These are phyloP conservation scores for Rallus limicola DNA, from an alignment of 2,113 vertebrate species.

Conservation along the genomic window DNA sequence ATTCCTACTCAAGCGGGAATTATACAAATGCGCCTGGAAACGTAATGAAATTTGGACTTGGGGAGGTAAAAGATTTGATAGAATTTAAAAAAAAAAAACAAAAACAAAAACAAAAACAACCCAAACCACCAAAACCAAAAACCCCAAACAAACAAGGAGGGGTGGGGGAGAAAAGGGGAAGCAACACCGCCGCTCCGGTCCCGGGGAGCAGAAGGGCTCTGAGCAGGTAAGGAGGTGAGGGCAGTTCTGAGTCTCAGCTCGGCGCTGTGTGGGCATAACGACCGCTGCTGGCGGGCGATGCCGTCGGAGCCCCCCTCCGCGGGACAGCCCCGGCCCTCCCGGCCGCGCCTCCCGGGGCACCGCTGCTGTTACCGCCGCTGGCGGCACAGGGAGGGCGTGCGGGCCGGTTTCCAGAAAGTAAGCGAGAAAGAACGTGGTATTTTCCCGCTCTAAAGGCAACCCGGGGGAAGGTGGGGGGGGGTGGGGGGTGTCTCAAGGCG, in stretches of 20 bases:
- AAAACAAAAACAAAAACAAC: too few species aligned
- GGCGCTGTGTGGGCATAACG: neutral
- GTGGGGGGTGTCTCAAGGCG: neutral
- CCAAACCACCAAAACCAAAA: too few species aligned
- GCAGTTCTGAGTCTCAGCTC: neutral
- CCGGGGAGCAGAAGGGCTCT: slow-evolving; percentile 39
- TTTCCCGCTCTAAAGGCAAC: neutral
- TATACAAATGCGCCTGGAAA: slow-evolving; percentile 40
- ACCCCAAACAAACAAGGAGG: too few species aligned
- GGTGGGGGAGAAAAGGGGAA: too few species aligned
- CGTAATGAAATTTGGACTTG: neutral
- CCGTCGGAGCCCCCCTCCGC: neutral
- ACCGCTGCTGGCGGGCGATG: neutral
- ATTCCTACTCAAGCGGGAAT: slow-evolving; percentile 52
- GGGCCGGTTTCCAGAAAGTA: neutral
- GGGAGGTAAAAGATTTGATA: slow-evolving; percentile 40
- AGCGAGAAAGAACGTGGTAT: neutral
- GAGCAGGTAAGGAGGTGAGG: neutral
- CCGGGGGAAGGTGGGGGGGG: neutral
- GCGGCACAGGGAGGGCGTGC: neutral
- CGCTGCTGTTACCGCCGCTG: neutral
- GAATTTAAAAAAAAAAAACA: neutral
- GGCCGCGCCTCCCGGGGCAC: neutral
- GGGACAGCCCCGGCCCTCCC: neutral
- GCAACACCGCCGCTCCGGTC: neutral